Evolutionary conservation across 2,797 vertebrate genomes (phyloP).

Genomic region (Salarias fasciatus): DNA sequence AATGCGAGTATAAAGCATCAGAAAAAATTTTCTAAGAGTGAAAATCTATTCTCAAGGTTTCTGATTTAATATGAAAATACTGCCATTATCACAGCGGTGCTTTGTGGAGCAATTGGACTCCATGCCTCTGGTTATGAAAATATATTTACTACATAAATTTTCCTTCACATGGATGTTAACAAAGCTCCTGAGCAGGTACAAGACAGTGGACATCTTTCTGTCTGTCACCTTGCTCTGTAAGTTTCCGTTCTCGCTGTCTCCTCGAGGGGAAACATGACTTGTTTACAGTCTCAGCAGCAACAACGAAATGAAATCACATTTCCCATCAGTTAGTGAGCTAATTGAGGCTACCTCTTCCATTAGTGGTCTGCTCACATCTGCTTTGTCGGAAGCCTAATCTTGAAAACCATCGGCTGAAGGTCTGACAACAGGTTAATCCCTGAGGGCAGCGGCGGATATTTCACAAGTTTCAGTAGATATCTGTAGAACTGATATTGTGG

Average conservation of each 20-base stretch:
- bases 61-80: too few relatives aligned
- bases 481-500: too few relatives aligned
- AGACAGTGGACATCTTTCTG: slow-evolving; percentile 2
- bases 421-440: too few relatives aligned
- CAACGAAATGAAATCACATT: slow-evolving; percentile 74
- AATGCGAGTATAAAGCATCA: too few relatives aligned
- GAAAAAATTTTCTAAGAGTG: too few relatives aligned
- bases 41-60: too few relatives aligned
- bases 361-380: slow-evolving; percentile 74
- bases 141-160: slow-evolving; percentile 21
- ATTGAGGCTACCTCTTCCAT: slow-evolving; percentile 73
- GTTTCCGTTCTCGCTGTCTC: slow-evolving; percentile 28
- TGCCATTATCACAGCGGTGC: too few relatives aligned
- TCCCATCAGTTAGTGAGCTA: slow-evolving; percentile 74
- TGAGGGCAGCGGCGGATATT: too few relatives aligned
- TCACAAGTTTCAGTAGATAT: too few relatives aligned
- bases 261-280: slow-evolving; percentile 64
- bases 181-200: slow-evolving; percentile 24
- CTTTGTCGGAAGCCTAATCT: slow-evolving; percentile 51
- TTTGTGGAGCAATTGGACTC: too few relatives aligned
- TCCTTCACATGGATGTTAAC: slow-evolving; percentile 27
- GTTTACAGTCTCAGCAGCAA: slow-evolving; percentile 67
- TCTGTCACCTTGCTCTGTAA: slow-evolving; percentile 9
- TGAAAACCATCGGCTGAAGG: too few relatives aligned
- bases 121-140: too few relatives aligned